Percentiles rank a stretch among this genome's conserved stretches.
Conservation (phyloP, 2,797 vertebrate genomes). For the Bryconaethiops microstoma region DNA sequence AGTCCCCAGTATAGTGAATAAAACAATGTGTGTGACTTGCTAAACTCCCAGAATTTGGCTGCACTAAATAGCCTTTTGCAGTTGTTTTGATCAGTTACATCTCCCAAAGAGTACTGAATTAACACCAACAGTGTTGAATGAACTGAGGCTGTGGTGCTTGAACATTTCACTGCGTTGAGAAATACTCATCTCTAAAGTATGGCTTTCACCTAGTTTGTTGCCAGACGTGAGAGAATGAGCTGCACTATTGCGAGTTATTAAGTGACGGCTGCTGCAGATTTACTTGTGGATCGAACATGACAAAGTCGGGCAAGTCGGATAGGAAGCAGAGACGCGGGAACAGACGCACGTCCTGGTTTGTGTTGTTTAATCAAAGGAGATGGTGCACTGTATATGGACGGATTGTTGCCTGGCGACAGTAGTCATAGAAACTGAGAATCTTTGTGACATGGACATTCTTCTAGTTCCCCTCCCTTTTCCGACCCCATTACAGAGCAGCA, state of each 20-base stretch:
- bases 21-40: no score
- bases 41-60: no score
- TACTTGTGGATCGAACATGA: background rate
- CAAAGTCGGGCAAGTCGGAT: constrained; percentile 3
- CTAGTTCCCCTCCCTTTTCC: constrained; percentile 1
- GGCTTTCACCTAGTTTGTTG: background rate
- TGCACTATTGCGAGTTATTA: background rate
- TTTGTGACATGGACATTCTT: constrained; percentile 42
- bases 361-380: constrained; percentile 36
- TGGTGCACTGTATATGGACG: constrained; percentile 35
- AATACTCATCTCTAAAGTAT: background rate
- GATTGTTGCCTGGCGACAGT: constrained; percentile 51
- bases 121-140: background rate
- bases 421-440: constrained; percentile 50
- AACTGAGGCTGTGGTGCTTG: background rate
- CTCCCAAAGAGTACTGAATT: background rate
- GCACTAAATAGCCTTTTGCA: no score
- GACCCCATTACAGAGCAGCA: background rate
- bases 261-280: background rate
- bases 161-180: background rate
- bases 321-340: background rate
- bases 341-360: background rate
- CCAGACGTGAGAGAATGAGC: background rate
- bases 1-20: no score
- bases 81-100: background rate